These are phyloP conservation scores for Drosophila parabipectinata DNA, from an alignment of 1,140 invertebrate genomes.

Conservation along the genomic window DNA sequence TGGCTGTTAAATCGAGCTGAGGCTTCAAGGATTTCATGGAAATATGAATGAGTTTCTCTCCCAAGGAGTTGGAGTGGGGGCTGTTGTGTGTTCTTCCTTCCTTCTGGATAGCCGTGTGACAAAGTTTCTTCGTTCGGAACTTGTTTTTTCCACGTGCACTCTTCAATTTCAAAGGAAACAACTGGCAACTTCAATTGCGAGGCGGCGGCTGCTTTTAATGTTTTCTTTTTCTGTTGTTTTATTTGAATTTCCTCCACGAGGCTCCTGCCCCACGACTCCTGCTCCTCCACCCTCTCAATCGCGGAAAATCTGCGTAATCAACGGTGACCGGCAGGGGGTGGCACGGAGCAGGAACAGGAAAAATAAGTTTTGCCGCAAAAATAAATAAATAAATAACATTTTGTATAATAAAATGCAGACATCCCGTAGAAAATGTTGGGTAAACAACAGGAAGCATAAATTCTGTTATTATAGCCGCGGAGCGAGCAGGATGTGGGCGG, in stretches of 20 bases:
- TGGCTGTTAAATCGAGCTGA: constrained; percentile 45
- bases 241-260: constrained; percentile 40
- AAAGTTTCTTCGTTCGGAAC: constrained; percentile 28
- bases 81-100: background rate
- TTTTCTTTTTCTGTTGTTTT: constrained; percentile 58
- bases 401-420: constrained; percentile 52
- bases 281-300: background rate
- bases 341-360: constrained; percentile 5
- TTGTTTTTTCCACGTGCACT: constrained; percentile 32
- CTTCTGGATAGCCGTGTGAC: constrained; percentile 21
- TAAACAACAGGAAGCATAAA: constrained; percentile 66
- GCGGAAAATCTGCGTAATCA: constrained; percentile 58
- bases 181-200: constrained; percentile 50
- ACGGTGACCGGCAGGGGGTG: constrained; percentile 2
- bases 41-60: constrained; percentile 33
- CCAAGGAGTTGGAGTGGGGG: too few species aligned
- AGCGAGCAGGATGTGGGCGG: constrained; percentile 7
- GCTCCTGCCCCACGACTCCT: constrained; percentile 2
- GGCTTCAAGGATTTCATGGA: constrained; percentile 14
- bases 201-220: constrained; percentile 63
- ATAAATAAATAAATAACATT: constrained; percentile 74
- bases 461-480: constrained; percentile 22
- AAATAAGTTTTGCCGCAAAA: constrained; percentile 71
- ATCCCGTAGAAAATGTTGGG: constrained; percentile 10
- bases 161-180: constrained; percentile 47